Evolutionary conservation across 2,113 vertebrate genomes (phyloP).

Genomic region (Geococcyx californianus): DNA sequence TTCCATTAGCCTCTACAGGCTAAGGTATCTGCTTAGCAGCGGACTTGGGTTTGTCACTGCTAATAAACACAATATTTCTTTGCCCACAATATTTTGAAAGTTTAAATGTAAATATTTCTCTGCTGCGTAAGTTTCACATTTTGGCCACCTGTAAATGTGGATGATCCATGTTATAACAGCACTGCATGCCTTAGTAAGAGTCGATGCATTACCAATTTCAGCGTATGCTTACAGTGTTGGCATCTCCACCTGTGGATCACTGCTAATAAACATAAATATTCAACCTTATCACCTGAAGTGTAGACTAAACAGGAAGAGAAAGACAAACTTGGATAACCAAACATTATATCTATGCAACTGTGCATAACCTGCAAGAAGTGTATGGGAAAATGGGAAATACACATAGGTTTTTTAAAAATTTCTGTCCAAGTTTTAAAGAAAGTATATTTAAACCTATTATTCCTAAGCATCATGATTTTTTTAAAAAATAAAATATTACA

Average conservation of each 20-base stretch:
- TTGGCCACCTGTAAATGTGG: neutral
- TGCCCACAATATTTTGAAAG: neutral
- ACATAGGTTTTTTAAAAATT: fast-evolving
- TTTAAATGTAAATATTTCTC: neutral
- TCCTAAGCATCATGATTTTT: neutral
- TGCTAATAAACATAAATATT: neutral
- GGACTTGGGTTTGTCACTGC: neutral
- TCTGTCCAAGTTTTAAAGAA: neutral
- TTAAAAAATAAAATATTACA: fast-evolving
- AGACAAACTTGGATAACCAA: neutral
- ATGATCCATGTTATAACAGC: neutral
- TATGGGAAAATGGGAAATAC: neutral
- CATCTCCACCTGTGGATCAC: neutral
- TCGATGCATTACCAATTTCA: neutral
- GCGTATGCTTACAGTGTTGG: neutral
- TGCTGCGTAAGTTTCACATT: neutral
- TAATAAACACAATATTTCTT: neutral
- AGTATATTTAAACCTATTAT: neutral
- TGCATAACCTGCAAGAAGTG: neutral
- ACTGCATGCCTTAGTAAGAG: neutral
- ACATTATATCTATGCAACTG: neutral
- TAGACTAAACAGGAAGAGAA: neutral
- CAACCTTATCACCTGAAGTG: neutral
- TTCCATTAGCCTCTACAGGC: neutral
- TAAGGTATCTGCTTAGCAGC: neutral